Evolutionary conservation across 1,140 invertebrate genomes (phyloP), one percentile per base, ranked within the genome.

Genomic region (Elymnias hypermnestra): DNA sequence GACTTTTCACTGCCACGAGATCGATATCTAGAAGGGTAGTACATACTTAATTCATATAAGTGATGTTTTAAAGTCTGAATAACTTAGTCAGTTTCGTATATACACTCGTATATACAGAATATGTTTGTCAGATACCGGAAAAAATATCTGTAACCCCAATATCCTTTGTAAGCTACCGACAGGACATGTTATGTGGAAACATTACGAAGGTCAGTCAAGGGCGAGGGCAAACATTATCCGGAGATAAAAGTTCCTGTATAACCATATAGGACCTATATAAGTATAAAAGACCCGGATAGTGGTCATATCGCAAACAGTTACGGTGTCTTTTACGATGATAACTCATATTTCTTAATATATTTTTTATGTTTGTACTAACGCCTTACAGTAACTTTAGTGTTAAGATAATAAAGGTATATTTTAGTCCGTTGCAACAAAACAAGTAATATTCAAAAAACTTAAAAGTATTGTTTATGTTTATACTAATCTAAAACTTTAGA

Each of bases 191-290:
- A 43, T 49, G 47, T 35, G 28, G 21, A 42, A 21, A 38, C 45
- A 57, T 51, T 40, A 49, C 45, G 36, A 60, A 60, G 61, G 57
- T 60, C 61, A 61, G 36, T 48, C 60, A 57, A 60, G 61, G 57
- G 51, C 51, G 48, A 47, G 48, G 35, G 29, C 51, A 42, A 38
- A 44, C 40, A 35, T 58, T 26, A 45, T 39, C 22, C 41, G 38
- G 7, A 57, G 48, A 57, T 57, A 57, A 55, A 50, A 44, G 38
- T 29, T 29, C 26, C 26, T 57, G 43, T 22, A 42, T 44, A 39
- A 47, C 35, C 52, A 52, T 57, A 57, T 46, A 57, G 46, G 38
- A 26, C 8, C 14, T 10, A 33, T 15, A 33, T 33, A 17, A 33
- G 31, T 33, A 33, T 33, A 33, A 33, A 33, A 33, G 31, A 5